phyloP scores from a whole-genome alignment of 1,140 invertebrate genomes.

The Magallana angulata region DNA sequence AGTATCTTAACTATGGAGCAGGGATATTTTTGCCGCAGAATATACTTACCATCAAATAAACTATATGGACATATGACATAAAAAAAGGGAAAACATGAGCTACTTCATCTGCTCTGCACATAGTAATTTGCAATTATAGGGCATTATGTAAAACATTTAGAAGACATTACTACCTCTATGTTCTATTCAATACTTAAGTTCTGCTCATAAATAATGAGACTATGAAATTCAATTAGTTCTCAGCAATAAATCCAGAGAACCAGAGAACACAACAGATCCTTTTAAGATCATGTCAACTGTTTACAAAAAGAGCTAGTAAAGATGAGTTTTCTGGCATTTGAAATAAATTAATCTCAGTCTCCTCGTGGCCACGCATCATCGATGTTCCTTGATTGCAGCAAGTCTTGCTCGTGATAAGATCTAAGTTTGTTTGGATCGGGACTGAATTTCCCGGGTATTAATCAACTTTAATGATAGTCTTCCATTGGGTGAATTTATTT shows the following conservation, averaged over 20 bases:
- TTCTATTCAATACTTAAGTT: neutral
- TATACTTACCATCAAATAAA: no score
- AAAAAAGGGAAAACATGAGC: no score
- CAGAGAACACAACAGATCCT: neutral
- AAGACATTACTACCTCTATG: neutral
- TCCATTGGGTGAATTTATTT: constrained; percentile 31
- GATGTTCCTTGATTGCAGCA: neutral
- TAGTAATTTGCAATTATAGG: no score
- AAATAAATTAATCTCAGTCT: constrained; percentile 32
- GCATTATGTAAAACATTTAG: no score
- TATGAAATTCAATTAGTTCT: neutral
- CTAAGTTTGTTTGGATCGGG: constrained; percentile 26
- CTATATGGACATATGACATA: no score
- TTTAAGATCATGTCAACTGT: constrained; percentile 30
- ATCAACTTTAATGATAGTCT: constrained; percentile 29
- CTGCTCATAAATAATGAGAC: neutral
- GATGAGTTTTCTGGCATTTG: constrained; percentile 27
- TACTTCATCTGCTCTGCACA: no score
- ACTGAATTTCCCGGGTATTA: constrained; percentile 24
- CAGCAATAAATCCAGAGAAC: constrained; percentile 10
- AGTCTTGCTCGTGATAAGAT: constrained; percentile 9
- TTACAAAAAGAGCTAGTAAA: neutral
- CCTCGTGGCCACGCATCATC: constrained; percentile 19
- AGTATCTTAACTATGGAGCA: no score
- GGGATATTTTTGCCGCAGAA: no score